Conservation (phyloP, 2,888 invertebrate genomes). For the Rotaria macrura region DNA sequence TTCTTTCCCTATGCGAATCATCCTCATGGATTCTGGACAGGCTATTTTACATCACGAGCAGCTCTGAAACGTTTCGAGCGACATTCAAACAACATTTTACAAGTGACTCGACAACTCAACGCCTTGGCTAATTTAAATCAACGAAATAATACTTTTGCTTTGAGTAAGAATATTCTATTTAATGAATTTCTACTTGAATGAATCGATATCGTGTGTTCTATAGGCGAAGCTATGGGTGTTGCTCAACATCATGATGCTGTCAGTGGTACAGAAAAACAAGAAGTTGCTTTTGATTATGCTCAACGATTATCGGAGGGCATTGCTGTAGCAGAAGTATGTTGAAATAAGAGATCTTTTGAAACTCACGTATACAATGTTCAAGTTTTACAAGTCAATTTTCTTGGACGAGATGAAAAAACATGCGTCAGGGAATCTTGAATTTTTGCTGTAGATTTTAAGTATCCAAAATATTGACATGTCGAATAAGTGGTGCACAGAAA, state of each 20-base stretch:
- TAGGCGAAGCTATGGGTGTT: slow-evolving; percentile 48
- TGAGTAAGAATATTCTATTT: not conserved
- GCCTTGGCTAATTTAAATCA: slow-evolving; percentile 21
- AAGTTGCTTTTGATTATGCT: slow-evolving; percentile 74
- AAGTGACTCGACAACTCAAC: slow-evolving; percentile 39
- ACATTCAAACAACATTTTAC: slow-evolving; percentile 48
- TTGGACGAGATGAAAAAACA: too few species aligned
- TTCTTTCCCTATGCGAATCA: slow-evolving; percentile 61
- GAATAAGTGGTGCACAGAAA: too few species aligned
- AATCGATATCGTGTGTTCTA: too few species aligned
- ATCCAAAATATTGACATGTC: too few species aligned
- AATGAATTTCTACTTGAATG: too few species aligned
- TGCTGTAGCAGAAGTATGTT: slow-evolving; percentile 48
- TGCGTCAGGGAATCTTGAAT: too few species aligned
- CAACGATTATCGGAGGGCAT: slow-evolving; percentile 63
- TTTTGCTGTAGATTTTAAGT: too few species aligned
- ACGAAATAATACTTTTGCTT: not conserved
- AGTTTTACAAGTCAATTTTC: too few species aligned
- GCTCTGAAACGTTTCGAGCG: slow-evolving; percentile 51
- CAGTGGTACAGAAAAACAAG: slow-evolving; percentile 62
- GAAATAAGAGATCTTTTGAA: not conserved
- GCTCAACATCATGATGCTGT: slow-evolving; percentile 84
- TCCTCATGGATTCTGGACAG: slow-evolving; percentile 80
- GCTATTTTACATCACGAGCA: slow-evolving; percentile 56
- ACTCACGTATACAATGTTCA: too few species aligned